Evolutionary conservation across 1,140 invertebrate genomes (phyloP).

Genomic region (Drosophila teissieri): DNA sequence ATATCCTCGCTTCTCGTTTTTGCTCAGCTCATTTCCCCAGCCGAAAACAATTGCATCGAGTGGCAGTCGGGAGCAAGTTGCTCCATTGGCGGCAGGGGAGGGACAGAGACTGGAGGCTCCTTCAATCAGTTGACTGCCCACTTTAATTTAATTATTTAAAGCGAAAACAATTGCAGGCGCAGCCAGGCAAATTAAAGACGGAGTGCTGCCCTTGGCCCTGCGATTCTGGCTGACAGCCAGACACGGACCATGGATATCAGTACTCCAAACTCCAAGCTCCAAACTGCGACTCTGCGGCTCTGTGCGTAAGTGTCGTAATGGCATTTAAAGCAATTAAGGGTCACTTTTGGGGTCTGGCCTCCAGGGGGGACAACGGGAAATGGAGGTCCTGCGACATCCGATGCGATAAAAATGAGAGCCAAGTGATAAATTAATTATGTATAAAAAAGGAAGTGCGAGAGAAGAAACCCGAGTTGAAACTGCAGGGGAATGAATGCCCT

Average conservation of each 20-base stretch:
- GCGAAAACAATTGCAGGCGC: slow-evolving; percentile 72
- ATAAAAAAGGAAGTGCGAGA: slow-evolving; percentile 3
- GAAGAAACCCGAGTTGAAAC: not conserved
- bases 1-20: slow-evolving; percentile 45
- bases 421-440: slow-evolving; percentile 62
- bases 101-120: slow-evolving; percentile 15
- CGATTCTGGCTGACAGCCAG: slow-evolving; percentile 54
- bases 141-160: slow-evolving; percentile 83
- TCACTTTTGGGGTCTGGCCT: slow-evolving; percentile 60
- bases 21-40: slow-evolving; percentile 7
- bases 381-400: slow-evolving; percentile 70
- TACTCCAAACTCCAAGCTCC: not conserved
- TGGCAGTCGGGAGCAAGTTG: slow-evolving; percentile 11
- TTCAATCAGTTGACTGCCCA: slow-evolving; percentile 72
- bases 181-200: slow-evolving; percentile 24
- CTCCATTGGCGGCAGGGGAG: not conserved
- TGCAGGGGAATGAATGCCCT: not conserved
- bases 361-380: slow-evolving; percentile 32
- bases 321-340: slow-evolving; percentile 83
- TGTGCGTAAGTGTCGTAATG: slow-evolving; percentile 80
- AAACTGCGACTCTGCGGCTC: slow-evolving; percentile 20
- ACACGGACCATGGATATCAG: slow-evolving; percentile 29
- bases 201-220: slow-evolving; percentile 36
- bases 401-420: slow-evolving; percentile 61
- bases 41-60: slow-evolving; percentile 68